These are phyloP conservation scores for Arvicanthis niloticus DNA, from an alignment of 2,113 vertebrate species.

Conservation along the genomic window DNA sequence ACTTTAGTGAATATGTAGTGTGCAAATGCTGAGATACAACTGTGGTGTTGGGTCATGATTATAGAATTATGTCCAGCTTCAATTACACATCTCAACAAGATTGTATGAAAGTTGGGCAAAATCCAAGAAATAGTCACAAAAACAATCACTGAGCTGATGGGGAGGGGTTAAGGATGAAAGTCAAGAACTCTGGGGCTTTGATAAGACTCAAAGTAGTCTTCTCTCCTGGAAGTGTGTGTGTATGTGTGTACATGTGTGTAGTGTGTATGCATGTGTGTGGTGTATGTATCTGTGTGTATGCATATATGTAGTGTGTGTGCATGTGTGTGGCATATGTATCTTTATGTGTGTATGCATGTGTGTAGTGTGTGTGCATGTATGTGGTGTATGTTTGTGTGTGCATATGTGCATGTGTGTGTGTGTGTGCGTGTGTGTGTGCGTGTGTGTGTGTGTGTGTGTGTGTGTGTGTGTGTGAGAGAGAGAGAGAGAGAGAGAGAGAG, in stretches of 20 bases:
- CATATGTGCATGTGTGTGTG: too few relatives aligned
- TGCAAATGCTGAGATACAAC: neutral
- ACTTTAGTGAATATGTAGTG: neutral
- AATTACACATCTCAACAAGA: constrained; percentile 32
- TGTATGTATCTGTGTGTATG: too few relatives aligned
- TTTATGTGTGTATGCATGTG: too few relatives aligned
- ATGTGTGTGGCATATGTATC: too few relatives aligned
- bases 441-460: neutral
- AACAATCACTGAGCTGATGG: constrained; percentile 28
- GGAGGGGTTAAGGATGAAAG: constrained; percentile 38
- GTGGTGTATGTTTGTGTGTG: too few relatives aligned
- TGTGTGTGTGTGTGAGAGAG: neutral
- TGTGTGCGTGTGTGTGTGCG: too few relatives aligned
- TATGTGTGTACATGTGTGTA: neutral
- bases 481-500: too few relatives aligned
- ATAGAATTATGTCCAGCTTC: constrained; percentile 33
- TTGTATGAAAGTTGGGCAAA: constrained; percentile 43
- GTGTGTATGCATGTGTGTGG: too few relatives aligned
- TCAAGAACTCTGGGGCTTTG: constrained; percentile 27
- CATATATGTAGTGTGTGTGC: too few relatives aligned
- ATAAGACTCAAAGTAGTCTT: constrained; percentile 35
- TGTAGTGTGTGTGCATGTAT: too few relatives aligned
- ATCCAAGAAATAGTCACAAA: constrained; percentile 50
- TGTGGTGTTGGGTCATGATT: constrained; percentile 28
- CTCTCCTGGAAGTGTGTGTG: neutral